Base-by-base conservation (phyloP, 2,113 vertebrate genomes). In the Aegypius monachus region DNA sequence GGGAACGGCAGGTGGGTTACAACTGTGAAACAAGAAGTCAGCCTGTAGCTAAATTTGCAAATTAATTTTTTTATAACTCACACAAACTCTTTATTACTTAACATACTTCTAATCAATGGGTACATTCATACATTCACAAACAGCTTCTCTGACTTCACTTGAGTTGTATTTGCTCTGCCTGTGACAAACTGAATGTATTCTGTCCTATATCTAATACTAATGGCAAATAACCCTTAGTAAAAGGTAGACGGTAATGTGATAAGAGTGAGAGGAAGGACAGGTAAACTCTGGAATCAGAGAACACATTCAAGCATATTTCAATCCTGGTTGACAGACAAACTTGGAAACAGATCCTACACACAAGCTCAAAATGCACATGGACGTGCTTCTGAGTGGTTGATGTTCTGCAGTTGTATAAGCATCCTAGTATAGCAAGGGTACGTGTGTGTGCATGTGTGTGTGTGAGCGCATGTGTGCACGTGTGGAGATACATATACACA, bases 1-100 rank as follows among this genome's bases (percentile, higher is more conserved):
- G 61, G 99, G 99, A 83, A 99, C 99, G 15, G 99, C 99, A 20
- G 99, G 99, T 38, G 99, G 99, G 95, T 99, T 99, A 98, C 99
- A 99, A 91, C 99, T 99, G 97, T 36, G 90, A 96, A 88, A 81
- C 7, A 93, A 84, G 9, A 97, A 72, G 91, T 50, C 50, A 72
- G 2, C 47, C 43, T 45, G 32, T 8, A 79, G 29, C 27, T 77
- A n/a, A 42, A 48, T 73, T 78, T 53, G 22, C 8, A 73, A 50
- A 47, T 5, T 32, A 2, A 3, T 53, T 59, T 65, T 68, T 77
- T 73, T 42, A 20, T 29, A 74, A 36, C 21, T 74, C 20, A 27
- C 43, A 70, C 16, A 66, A 67, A 71, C 21, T 43, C 53, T 26
- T 65, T 8, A 36, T 34, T 52, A 50, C 13, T 93, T 81, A 59